phyloP scores from a whole-genome alignment of 2,888 invertebrate genomes.

The Trachelus iudaicus region DNA sequence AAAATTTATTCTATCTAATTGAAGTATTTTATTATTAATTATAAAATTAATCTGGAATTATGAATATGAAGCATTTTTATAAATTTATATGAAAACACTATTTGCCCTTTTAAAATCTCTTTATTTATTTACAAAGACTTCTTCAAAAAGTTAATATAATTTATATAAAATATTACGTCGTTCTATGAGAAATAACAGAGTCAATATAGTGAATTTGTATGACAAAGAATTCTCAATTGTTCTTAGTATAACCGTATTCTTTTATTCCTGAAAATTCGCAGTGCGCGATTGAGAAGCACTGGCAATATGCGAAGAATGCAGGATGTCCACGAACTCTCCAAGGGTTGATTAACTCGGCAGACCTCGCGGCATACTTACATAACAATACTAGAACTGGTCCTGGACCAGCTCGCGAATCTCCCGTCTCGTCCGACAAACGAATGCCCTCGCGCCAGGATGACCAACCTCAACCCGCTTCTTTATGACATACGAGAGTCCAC shows the following conservation, averaged over 20 bases:
- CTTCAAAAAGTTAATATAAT: no score
- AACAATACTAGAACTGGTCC: slow-evolving; percentile 27
- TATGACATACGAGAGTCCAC: slow-evolving; percentile 22
- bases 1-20: no score
- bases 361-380: slow-evolving; percentile 34
- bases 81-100: no score
- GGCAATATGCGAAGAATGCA: slow-evolving; percentile 36
- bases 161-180: no score
- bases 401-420: neutral
- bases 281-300: slow-evolving; percentile 19
- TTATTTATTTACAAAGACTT: no score
- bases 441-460: slow-evolving; percentile 4
- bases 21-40: no score
- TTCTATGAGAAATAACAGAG: no score
- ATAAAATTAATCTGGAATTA: no score
- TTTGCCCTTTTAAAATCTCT: no score
- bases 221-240: neutral
- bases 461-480: slow-evolving; percentile 15
- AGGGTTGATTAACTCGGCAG: slow-evolving; percentile 41
- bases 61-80: no score
- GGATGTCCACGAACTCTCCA: slow-evolving; percentile 25
- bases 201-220: neutral
- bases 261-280: neutral
- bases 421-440: neutral
- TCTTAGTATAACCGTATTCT: neutral